Base-by-base conservation (phyloP, 2,888 invertebrate species). In the Andrena marginata region DNA sequence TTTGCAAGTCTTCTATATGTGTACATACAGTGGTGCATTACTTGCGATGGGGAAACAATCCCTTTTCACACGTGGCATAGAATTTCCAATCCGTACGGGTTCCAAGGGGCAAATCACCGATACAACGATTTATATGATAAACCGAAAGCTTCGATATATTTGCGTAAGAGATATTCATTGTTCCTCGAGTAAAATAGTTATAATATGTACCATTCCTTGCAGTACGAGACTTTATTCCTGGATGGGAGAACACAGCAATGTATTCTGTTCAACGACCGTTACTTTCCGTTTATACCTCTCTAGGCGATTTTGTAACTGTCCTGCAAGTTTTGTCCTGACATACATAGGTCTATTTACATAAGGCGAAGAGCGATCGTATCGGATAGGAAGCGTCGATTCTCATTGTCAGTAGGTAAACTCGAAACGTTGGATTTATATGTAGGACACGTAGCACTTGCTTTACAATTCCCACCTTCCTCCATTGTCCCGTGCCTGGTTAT, bases 221-320 rank as follows among this genome's bases (percentile, higher is more conserved):
- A 13, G 2, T 29, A 16, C 16, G 29, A 59, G 26, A 26, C 26
- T 59, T 26, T 29, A 42, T 42, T 42, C 42, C 16, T 29, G 26
- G 29, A 59, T 13, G 59, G 59, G 3, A 29, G 59, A 10, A 16
- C 20, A 59, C 13, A 6, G 26, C 26, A 26, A 29, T 13, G 29
- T 29, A 59, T 59, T 59, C n/a, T 13, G n/a, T 60, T 60, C 60
- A 60, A 60, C 60, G 60, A n/a, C 31, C 31, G 29, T 31, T 60
- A 31, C 59, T 20, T 29, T 26, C 16, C 59, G 59, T 20, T 59
- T 29, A 26, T 16, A 59, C 29, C 0, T 59, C 16, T 42, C 16
- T 42, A 42, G 42, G 4, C 13, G 42, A 60, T 31, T 60, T 60
- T 31, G 7, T n/a, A 31, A 26, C 31, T 31, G 5, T 8, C 29